These are phyloP conservation scores for Leptoclinus maculatus DNA, from an alignment of 2,797 vertebrate species.

Conservation along the genomic window DNA sequence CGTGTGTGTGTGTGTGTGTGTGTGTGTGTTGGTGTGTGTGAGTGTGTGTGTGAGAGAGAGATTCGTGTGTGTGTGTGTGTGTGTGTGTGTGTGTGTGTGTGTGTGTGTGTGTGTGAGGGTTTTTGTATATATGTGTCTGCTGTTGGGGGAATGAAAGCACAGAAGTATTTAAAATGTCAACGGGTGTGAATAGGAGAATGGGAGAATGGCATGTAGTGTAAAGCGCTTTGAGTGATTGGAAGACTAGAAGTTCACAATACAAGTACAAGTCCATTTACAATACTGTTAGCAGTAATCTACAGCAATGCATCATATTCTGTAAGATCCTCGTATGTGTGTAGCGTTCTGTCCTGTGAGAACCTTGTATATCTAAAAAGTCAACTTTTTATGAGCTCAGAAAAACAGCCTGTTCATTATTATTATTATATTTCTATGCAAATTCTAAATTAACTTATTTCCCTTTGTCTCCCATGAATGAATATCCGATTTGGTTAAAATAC, in stretches of 20 bases:
- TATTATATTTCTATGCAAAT: no score
- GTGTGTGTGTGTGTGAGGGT: neutral
- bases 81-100: neutral
- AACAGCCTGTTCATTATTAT: neutral
- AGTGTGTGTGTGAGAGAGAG: no score
- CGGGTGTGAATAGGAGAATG: neutral
- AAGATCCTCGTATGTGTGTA: neutral
- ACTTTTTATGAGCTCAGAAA: neutral
- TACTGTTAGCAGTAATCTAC: neutral
- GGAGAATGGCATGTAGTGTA: no score
- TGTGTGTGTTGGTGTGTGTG: neutral
- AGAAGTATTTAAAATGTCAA: neutral
- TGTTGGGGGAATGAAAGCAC: neutral
- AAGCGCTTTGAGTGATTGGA: no score
- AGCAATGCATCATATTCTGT: neutral
- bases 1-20: neutral
- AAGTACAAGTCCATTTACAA: no score
- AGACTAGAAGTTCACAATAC: no score
- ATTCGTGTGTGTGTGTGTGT: neutral
- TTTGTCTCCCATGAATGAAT: no score
- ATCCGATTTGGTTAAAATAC: no score
- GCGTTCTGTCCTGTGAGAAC: neutral
- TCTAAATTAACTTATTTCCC: no score
- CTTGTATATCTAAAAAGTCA: neutral
- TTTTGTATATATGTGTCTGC: neutral